Conservation (phyloP, 2,113 vertebrate genomes). For the Choloepus hoffmanni region DNA sequence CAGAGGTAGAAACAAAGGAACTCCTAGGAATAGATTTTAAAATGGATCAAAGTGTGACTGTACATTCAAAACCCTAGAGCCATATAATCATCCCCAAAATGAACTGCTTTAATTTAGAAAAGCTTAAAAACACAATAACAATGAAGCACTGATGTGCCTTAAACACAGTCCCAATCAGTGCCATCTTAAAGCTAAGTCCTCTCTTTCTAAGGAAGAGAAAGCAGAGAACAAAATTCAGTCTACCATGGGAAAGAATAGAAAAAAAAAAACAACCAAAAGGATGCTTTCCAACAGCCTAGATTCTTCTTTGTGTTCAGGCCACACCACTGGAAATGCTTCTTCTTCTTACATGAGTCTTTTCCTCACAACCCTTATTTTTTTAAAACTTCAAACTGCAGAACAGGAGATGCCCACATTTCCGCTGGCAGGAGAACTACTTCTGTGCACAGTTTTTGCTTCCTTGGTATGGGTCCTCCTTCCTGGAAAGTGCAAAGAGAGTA, state of each 20-base stretch:
- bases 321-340: constrained; percentile 80
- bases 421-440: constrained; percentile 79
- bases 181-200: constrained; percentile 85
- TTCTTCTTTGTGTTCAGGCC: constrained; percentile 75
- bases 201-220: constrained; percentile 81
- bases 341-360: constrained; percentile 79
- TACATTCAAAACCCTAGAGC: constrained; percentile 88
- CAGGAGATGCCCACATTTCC: constrained; percentile 82
- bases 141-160: constrained; percentile 80
- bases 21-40: constrained; percentile 71
- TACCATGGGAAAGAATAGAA: constrained; percentile 79
- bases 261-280: constrained; percentile 68
- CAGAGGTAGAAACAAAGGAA: constrained; percentile 87
- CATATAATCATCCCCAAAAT: constrained; percentile 85
- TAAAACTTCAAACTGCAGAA: constrained; percentile 81
- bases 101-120: constrained; percentile 86
- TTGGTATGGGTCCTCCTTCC: constrained; percentile 79
- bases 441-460: constrained; percentile 85
- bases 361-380: constrained; percentile 68
- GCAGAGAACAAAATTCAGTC: constrained; percentile 77
- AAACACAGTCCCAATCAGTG: constrained; percentile 85
- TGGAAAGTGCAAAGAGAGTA: constrained; percentile 85
- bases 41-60: constrained; percentile 83
- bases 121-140: constrained; percentile 82
- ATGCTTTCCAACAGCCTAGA: constrained; percentile 80